Percentiles rank a stretch among this genome's conserved stretches.
Conservation (phyloP, 2,888 invertebrate species). For the Gastrophysa polygoni region DNA sequence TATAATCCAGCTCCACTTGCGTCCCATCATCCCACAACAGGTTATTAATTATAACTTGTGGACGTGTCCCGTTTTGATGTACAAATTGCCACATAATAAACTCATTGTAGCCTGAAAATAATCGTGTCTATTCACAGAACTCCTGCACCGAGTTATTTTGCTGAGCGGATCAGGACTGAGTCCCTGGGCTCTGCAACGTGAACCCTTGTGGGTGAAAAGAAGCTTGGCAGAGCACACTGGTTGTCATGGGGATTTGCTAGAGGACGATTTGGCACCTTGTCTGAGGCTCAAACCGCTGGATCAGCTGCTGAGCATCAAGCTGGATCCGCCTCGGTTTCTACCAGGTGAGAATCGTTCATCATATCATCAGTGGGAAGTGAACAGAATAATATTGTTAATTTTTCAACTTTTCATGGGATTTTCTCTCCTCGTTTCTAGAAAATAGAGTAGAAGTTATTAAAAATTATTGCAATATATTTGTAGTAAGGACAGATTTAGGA, state of each 20-base stretch:
- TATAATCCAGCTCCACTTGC: not conserved
- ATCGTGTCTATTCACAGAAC: conserved; percentile 66
- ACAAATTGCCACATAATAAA: too few species aligned
- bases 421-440: too few species aligned
- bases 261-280: conserved; percentile 86
- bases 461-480: too few species aligned
- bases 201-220: conserved; percentile 80
- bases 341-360: conserved; percentile 62
- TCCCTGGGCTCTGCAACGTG: conserved; percentile 89
- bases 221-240: conserved; percentile 82
- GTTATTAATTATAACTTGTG: not conserved
- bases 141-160: conserved; percentile 85
- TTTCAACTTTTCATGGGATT: too few species aligned
- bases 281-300: conserved; percentile 78
- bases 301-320: conserved; percentile 73
- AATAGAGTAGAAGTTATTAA: too few species aligned
- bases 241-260: conserved; percentile 80
- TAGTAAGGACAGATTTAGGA: too few species aligned
- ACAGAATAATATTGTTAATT: too few species aligned
- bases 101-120: too few species aligned
- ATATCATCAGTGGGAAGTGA: too few species aligned
- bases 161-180: conserved; percentile 90
- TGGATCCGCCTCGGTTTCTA: conserved; percentile 82
- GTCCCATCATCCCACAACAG: not conserved
- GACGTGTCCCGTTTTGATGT: not conserved